phyloP scores from a whole-genome alignment of 2,888 invertebrate genomes.

The Chaitophorus viminalis region DNA sequence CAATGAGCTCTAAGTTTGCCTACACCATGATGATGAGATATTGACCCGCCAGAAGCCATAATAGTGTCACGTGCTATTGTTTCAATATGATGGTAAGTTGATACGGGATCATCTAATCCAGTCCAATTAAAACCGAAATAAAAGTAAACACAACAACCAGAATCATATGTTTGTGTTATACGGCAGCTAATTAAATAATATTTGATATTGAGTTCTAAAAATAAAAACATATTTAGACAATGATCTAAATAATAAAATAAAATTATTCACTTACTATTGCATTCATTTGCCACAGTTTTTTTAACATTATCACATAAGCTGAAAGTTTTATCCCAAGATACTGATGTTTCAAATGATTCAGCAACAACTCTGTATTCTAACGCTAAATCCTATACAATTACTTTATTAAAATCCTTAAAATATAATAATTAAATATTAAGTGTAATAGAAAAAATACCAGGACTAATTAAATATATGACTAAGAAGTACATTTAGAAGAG shows the following conservation, averaged over 20 bases:
- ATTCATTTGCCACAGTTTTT: constrained; percentile 75
- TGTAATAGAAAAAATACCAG: too few species aligned
- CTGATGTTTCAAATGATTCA: constrained; percentile 98
- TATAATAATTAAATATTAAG: too few species aligned
- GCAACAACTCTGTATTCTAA: constrained; percentile 88
- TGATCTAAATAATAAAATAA: background rate
- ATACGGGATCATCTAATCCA: constrained; percentile 75
- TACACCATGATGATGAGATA: constrained; percentile 97
- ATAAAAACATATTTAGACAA: background rate
- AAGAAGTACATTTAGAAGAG: too few species aligned
- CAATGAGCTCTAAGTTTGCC: constrained; percentile 92
- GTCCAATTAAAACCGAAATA: constrained; percentile 86
- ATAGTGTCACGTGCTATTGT: constrained; percentile 90
- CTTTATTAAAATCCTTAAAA: background rate
- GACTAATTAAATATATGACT: too few species aligned
- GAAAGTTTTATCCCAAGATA: constrained; percentile 92
- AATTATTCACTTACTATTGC: constrained; percentile 67
- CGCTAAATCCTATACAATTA: constrained; percentile 80
- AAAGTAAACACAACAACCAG: constrained; percentile 96
- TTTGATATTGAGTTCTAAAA: constrained; percentile 69
- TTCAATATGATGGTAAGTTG: constrained; percentile 87
- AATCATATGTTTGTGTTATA: constrained; percentile 96
- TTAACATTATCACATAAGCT: constrained; percentile 91
- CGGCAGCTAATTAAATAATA: constrained; percentile 80
- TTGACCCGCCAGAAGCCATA: constrained; percentile 86